Conservation (phyloP, 2,888 invertebrate species). For the Pollenia labialis region DNA sequence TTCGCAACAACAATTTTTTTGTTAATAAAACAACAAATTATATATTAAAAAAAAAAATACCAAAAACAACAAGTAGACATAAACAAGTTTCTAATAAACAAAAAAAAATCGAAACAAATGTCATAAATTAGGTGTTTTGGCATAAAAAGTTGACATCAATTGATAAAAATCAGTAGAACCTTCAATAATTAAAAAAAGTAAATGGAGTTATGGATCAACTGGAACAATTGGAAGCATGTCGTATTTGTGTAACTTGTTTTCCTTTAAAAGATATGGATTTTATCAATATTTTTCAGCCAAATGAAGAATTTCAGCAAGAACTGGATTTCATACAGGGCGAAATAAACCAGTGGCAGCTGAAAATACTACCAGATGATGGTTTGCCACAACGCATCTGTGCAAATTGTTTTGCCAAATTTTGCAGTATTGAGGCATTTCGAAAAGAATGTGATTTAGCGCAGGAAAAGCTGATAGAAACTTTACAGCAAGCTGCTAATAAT, state of each 20-base stretch:
- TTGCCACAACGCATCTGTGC: slow-evolving; percentile 75
- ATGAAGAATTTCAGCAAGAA: slow-evolving; percentile 69
- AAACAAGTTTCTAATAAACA: slow-evolving; percentile 42
- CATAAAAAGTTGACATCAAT: slow-evolving; percentile 1
- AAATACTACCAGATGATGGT: slow-evolving; percentile 74
- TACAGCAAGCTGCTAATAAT: slow-evolving; percentile 22
- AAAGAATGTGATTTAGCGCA: slow-evolving; percentile 72
- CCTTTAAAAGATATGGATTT: slow-evolving; percentile 72
- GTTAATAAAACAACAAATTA: neutral
- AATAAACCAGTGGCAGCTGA: slow-evolving; percentile 72
- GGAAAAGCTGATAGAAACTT: slow-evolving; percentile 71
- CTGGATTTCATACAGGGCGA: slow-evolving; percentile 72
- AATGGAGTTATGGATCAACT: slow-evolving; percentile 73
- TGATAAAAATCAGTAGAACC: neutral
- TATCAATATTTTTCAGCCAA: slow-evolving; percentile 69
- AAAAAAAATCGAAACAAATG: slow-evolving; percentile 37
- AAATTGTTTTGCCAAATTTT: slow-evolving; percentile 75
- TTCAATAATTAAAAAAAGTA: slow-evolving; percentile 32
- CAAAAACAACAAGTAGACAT: slow-evolving; percentile 19
- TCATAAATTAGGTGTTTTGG: slow-evolving; percentile 1
- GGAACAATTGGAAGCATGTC: slow-evolving; percentile 74
- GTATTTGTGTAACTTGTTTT: slow-evolving; percentile 75
- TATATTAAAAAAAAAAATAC: slow-evolving; percentile 14
- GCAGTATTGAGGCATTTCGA: slow-evolving; percentile 73
- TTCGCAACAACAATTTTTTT: slow-evolving; percentile 39